A percentile compares a stretch with the other conserved stretches of the same genome.
Conservation (phyloP, 2,113 vertebrate species). For the Cryptotis parvus region DNA sequence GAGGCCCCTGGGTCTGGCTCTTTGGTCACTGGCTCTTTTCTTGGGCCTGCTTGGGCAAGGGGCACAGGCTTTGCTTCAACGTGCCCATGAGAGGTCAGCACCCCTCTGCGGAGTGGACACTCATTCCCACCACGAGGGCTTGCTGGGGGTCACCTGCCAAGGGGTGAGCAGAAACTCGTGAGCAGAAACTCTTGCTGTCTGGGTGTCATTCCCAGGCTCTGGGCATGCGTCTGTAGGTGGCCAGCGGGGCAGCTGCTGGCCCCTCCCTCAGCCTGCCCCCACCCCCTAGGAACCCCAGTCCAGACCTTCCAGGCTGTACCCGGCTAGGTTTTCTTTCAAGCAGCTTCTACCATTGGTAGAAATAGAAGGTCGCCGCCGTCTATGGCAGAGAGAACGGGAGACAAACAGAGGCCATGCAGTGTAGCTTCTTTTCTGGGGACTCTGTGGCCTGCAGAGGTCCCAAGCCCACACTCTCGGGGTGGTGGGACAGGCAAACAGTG, state of each 20-base stretch:
- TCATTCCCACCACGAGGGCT: neutral
- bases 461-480: neutral
- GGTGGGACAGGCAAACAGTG: neutral
- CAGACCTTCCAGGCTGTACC: neutral
- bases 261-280: neutral
- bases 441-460: neutral
- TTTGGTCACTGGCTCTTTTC: no score
- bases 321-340: neutral
- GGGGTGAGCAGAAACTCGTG: neutral
- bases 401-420: neutral
- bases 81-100: neutral
- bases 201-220: no score
- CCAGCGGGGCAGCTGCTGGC: no score
- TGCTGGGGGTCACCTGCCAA: neutral
- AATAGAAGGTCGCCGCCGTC: neutral
- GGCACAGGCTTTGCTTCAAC: neutral
- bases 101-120: fast-evolving
- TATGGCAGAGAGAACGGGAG: neutral
- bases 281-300: fast-evolving
- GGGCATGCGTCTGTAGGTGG: neutral
- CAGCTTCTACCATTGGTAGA: neutral
- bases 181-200: no score
- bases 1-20: no score
- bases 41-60: neutral
- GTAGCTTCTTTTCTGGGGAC: neutral